Base-by-base conservation (phyloP, 2,113 vertebrate species). In the Grantiella picta region DNA sequence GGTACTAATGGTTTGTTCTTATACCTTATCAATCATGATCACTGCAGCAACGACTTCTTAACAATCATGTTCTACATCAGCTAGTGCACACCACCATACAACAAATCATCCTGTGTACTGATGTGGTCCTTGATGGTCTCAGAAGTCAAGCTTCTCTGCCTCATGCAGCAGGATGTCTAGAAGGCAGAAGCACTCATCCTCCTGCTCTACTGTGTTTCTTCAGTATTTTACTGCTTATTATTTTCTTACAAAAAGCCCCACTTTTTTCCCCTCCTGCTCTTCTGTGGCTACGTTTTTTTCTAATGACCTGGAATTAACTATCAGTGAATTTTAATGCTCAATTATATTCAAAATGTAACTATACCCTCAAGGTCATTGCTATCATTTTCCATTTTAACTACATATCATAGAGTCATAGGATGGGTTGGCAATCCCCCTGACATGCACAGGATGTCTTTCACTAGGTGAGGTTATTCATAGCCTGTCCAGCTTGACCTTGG, bases 231-330 rank as follows among this genome's bases (percentile, higher is more conserved):
- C 5, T 29, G 5, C 5, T 2, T 16, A 42, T 9, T 52, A 10
- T 59, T 81, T 59, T 15, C 28, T 38, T 17, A 38, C 28, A 52
- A 19, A 33, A 38, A 36, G 36, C 21, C 10, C 47, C 50, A 33
- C 0, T 2, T 40, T 69, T 42, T 15, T 1, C 1, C 3, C 5
- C 31, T 11, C 16, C 27, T 15, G 5, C 10, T 44, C 12, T 45
- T 73, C 52, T 24, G 19, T 42, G 42, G 2, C 8, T 52, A 15
- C 10, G 1, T 35, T 40, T 47, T 76, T 17, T 76, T 17, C 53
- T 19, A 38, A 53, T 38, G 16, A 68, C 9, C 1, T 40, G n/a
- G 11, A 82, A 25, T 53, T 78, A 42, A 52, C n/a, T 6, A 45
- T 45, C 11, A 31, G 13, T 68, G 28, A 53, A n/a, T 40, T 53